Conservation (phyloP, 2,113 vertebrate genomes). For the Diadophis punctatus region DNA sequence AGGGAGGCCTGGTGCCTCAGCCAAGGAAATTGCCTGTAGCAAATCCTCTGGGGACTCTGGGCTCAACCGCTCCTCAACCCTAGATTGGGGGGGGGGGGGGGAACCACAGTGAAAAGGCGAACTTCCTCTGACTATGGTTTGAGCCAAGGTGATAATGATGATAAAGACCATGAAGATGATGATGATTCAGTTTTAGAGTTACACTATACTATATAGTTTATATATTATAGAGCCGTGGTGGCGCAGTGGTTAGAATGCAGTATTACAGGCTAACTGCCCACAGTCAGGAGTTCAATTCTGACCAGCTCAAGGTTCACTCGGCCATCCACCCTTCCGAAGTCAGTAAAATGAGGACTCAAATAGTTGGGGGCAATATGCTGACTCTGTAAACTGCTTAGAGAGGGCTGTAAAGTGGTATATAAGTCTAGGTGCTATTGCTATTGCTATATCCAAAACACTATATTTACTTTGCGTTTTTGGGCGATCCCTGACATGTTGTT, state of each 20-base stretch:
- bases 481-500: not conserved
- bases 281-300: no score
- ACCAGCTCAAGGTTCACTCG: no score
- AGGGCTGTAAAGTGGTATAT: no score
- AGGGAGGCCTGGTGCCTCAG: not conserved
- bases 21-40: not conserved
- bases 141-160: not conserved
- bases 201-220: not conserved
- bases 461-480: not conserved
- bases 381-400: no score
- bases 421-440: no score
- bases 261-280: no score
- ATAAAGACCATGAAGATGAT: not conserved
- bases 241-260: no score
- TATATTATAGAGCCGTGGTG: not conserved
- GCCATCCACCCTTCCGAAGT: no score
- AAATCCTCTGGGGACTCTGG: not conserved
- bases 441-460: not conserved
- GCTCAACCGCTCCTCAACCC: no score
- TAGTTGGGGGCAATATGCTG: no score
- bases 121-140: not conserved
- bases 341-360: no score
- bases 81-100: no score
- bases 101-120: not conserved
- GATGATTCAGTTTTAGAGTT: not conserved